phyloP scores from a whole-genome alignment of 2,113 vertebrate genomes.

The Tamias sibiricus region DNA sequence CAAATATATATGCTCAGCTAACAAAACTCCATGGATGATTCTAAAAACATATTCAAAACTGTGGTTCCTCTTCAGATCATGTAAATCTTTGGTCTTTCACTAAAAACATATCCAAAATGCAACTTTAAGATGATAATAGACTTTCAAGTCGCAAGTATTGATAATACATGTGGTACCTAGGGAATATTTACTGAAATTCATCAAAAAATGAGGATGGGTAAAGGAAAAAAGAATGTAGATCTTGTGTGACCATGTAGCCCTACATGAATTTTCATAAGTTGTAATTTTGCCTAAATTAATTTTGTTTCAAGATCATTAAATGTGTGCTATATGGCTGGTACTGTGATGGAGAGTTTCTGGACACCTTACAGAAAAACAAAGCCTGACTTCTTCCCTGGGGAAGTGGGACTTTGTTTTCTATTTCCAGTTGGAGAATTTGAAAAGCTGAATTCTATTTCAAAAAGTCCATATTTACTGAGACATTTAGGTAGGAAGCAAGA shows the following conservation, averaged over 20 bases:
- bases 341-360: neutral
- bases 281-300: neutral
- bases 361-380: slow-evolving; percentile 38
- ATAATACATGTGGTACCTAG: neutral
- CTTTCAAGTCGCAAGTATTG: neutral
- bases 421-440: slow-evolving; percentile 46
- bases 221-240: slow-evolving; percentile 11
- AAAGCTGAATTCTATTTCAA: slow-evolving; percentile 41
- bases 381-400: neutral
- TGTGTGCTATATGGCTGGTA: neutral
- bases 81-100: too few species aligned
- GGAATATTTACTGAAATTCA: slow-evolving; percentile 18
- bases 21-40: neutral
- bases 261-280: neutral
- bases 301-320: neutral
- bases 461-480: slow-evolving; percentile 15
- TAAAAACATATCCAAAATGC: neutral
- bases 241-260: neutral
- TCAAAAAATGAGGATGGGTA: neutral
- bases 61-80: too few species aligned
- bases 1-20: neutral
- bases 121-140: neutral
- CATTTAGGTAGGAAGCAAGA: slow-evolving; percentile 43
- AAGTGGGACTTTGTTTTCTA: neutral
- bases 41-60: neutral